Percentiles rank a stretch among this genome's conserved stretches.
Conservation (phyloP, 2,888 invertebrate genomes). For the Ectemnius lituratus region DNA sequence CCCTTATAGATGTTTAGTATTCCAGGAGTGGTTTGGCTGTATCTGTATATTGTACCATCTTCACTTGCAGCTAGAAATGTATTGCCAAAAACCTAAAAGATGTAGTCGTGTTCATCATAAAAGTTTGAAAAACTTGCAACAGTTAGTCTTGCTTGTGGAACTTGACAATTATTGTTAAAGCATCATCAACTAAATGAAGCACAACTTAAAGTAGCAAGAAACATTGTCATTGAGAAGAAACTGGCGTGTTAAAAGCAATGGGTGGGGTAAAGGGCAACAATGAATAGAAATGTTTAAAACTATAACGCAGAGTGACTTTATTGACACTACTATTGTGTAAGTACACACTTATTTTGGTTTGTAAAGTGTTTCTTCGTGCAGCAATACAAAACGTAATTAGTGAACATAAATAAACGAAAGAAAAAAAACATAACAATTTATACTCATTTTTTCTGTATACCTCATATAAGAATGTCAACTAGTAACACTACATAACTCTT, state of each 20-base stretch:
- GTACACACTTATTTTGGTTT: slow-evolving; percentile 19
- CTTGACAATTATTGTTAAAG: background rate
- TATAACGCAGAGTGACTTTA: slow-evolving; percentile 35
- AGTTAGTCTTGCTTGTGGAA: background rate
- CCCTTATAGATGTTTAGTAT: slow-evolving; percentile 81
- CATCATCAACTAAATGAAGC: background rate
- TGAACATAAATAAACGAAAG: slow-evolving; percentile 7
- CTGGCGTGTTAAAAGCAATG: slow-evolving; percentile 9
- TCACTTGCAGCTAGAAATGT: slow-evolving; percentile 83
- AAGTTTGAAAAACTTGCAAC: background rate
- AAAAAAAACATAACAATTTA: background rate
- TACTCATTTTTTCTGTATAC: background rate
- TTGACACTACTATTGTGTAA: slow-evolving; percentile 28
- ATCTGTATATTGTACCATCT: slow-evolving; percentile 83
- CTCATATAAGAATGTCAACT: background rate
- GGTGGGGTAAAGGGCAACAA: slow-evolving; percentile 38
- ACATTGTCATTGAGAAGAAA: background rate
- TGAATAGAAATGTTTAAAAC: slow-evolving; percentile 35
- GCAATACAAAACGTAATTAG: background rate
- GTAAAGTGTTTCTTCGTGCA: background rate
- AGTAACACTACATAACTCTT: background rate
- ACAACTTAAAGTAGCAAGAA: background rate
- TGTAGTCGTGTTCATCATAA: slow-evolving; percentile 37
- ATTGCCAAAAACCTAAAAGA: slow-evolving; percentile 81
- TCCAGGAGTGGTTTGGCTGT: slow-evolving; percentile 79